Evolutionary conservation across 30 jellyfish, hydroid and myxozoan genomes (phyloP), one percentile per base, ranked within the genome.

Genomic region (Hydra vulgaris): DNA sequence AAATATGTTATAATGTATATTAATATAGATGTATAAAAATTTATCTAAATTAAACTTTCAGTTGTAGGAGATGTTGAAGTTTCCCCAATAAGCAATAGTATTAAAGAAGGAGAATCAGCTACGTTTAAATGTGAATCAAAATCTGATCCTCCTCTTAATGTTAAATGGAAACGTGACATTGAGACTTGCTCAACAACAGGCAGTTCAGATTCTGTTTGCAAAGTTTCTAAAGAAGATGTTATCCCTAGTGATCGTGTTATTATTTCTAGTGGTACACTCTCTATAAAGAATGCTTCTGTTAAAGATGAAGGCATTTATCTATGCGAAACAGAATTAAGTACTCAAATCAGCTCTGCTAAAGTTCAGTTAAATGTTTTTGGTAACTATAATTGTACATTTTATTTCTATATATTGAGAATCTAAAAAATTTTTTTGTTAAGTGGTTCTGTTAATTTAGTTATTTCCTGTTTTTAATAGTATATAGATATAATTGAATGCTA

Each of bases 41-140:
- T n/a, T n/a, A n/a, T n/a, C n/a, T n/a, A n/a, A n/a, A n/a, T n/a
- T 12, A 40, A 40, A 40, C 61, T 40, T 40, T 25, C 23, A 89
- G 96, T 79, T 18, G 86, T 84, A 0, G 87, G 89, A 7, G 66
- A 68, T n/a, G 71, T 66, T 26, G 89, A 66, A 25, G 92, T 85
- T 22, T 18, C 86, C 0, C 96, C 96, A 23, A 15, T 8, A 70
- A 40, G 83, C 17, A 21, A 23, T 19, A 40, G 17, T 25, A 75
- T 75, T 25, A 25, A 25, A 22, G 83, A 75, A 21, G 56, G 20
- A 4, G 83, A 75, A 54, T 25, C 52, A 22, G 0, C 83, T 70
- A 40, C 18, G 21, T 75, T 78, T 66, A 56, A 77, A 27, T 78
- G 85, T 78, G 56, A 24, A 16, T 78, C 79, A 15, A 53, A 78